Evolutionary conservation across 2,888 invertebrate species (phyloP), one percentile per base, ranked within the genome.

Genomic region (Rapana venosa): DNA sequence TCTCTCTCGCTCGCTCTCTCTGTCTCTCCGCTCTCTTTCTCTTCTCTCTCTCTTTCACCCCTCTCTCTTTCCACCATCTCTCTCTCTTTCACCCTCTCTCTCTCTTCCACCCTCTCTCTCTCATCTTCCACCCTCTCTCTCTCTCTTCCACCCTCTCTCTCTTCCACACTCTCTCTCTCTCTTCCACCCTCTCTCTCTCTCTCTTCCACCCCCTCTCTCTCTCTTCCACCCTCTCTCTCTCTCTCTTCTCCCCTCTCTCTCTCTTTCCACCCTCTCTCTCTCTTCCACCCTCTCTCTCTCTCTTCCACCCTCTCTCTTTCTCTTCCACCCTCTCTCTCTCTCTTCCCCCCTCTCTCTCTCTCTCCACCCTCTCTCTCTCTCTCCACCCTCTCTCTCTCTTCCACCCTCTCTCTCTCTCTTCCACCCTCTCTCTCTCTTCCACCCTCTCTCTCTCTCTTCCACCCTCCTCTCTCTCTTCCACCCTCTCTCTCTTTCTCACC

Each of bases 101-200:
- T 61, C n/a, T 87, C 66, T 66, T 32, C 61, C 87, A 61, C 66
- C 30, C 66, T 87, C 87, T 87, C 66, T 66, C 66, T 87, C 87
- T 87, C 66, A n/a, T 66, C 66, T 56, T 66, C 61, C 30, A 17
- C 66, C 61, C 87, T 87, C n/a, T n/a, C n/a, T n/a, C n/a, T n/a
- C n/a, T n/a, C n/a, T n/a, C n/a, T n/a, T n/a, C n/a, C n/a, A n/a
- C n/a, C n/a, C 66, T 66, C 66, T 87, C 87, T 87, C 66, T 66
- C 66, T 66, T 13, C 13, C 66, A 6, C 66, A 6, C 26, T 66
- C 66, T 66, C 66, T 66, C 26, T 66, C 66, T 66, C 26, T 66
- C 66, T 66, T 66, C 1, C 66, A 22, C 17, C 1, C 66, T 66
- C 26, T 1, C 66, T 6, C 66, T 13, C 13, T 1, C 20, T 66